Conservation (phyloP, 2,888 invertebrate genomes). For the Drymonia ruficornis region DNA sequence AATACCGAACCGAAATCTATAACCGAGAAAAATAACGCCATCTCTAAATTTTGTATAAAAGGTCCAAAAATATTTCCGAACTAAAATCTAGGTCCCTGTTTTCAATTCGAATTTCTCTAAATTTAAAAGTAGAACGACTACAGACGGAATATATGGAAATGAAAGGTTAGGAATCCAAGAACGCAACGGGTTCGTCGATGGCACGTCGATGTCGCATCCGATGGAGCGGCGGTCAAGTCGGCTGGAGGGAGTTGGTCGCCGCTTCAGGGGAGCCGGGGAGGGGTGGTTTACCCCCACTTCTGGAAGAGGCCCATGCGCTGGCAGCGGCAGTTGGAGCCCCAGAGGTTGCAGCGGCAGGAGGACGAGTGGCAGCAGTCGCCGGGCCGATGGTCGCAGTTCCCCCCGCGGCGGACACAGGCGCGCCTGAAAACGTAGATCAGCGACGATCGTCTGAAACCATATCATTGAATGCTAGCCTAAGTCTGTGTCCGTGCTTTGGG, state of each 20-base stretch:
- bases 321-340: constrained; percentile 95
- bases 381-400: constrained; percentile 93
- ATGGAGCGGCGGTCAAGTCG: constrained; percentile 77
- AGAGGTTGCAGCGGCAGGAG: constrained; percentile 94
- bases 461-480: constrained; percentile 81
- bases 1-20: constrained; percentile 31
- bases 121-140: constrained; percentile 35
- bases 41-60: constrained; percentile 66
- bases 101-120: constrained; percentile 66
- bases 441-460: constrained; percentile 92
- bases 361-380: constrained; percentile 94
- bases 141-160: constrained; percentile 34
- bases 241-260: constrained; percentile 70
- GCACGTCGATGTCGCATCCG: constrained; percentile 67
- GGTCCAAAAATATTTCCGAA: constrained; percentile 79
- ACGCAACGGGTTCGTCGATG: constrained; percentile 72
- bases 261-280: constrained; percentile 59
- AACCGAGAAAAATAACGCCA: constrained; percentile 37
- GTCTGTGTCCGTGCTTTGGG: constrained; percentile 53
- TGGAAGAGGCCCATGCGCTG: constrained; percentile 95
- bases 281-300: constrained; percentile 88
- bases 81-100: constrained; percentile 81
- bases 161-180: constrained; percentile 49
- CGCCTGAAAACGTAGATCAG: constrained; percentile 94
- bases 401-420: constrained; percentile 91